phyloP scores from a whole-genome alignment of 2,888 invertebrate species.

The Torymus tubicola region DNA sequence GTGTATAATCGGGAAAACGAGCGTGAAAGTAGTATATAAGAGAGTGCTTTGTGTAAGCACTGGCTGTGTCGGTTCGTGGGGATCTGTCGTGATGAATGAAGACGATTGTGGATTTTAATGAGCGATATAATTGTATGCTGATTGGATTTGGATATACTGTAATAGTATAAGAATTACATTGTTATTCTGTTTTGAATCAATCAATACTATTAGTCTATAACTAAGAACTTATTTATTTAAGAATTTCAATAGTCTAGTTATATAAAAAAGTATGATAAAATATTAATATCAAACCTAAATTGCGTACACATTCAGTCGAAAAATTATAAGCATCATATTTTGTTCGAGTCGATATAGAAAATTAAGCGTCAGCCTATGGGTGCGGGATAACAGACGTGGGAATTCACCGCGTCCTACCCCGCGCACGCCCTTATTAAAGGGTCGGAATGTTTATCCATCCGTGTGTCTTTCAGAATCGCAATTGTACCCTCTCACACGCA shows the following conservation, averaged over 20 bases:
- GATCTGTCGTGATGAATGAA: not conserved
- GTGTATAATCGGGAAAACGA: constrained; percentile 9
- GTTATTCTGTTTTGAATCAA: too few relatives aligned
- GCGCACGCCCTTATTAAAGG: constrained; percentile 15
- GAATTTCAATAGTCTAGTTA: too few relatives aligned
- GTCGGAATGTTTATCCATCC: constrained; percentile 32
- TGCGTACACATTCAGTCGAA: too few relatives aligned
- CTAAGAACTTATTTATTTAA: too few relatives aligned
- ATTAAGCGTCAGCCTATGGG: constrained; percentile 11
- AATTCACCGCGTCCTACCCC: not conserved
- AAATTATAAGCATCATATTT: not conserved
- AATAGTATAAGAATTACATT: too few relatives aligned
- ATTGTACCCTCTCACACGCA: constrained; percentile 50
- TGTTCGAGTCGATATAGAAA: not conserved
- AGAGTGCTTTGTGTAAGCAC: not conserved
- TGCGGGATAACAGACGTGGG: constrained; percentile 32
- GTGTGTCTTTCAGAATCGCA: constrained; percentile 13
- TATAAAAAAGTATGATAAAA: too few relatives aligned
- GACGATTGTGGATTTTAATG: not conserved
- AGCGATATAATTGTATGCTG: not conserved
- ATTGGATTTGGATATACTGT: too few relatives aligned
- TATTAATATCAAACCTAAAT: too few relatives aligned
- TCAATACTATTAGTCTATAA: too few relatives aligned
- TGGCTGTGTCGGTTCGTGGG: not conserved
- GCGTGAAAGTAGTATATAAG: not conserved